Evolutionary conservation across 1,140 invertebrate genomes (phyloP).

Genomic region (Pseudomyrmex flavicornis): DNA sequence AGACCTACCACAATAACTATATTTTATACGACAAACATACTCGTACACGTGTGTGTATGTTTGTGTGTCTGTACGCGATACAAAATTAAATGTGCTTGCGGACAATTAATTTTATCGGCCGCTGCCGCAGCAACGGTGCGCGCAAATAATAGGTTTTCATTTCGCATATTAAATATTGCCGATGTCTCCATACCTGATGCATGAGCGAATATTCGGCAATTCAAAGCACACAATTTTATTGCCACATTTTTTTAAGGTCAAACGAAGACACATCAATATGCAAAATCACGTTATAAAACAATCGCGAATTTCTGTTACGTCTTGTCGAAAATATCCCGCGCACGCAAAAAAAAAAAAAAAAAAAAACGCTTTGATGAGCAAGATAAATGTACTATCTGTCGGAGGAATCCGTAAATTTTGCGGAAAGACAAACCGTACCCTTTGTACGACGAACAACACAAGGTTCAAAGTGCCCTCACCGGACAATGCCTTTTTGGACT

Average conservation of each 20-base stretch:
- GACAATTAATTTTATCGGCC: conserved; percentile 48
- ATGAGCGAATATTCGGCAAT: conserved; percentile 25
- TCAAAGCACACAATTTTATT: conserved; percentile 12
- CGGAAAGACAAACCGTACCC: conserved; percentile 10
- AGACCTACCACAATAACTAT: background rate
- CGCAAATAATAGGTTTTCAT: conserved; percentile 47
- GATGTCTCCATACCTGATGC: conserved; percentile 39
- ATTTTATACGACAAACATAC: conserved; percentile 9
- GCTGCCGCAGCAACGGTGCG: background rate
- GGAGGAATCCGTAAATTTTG: conserved; percentile 51
- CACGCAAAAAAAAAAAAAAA: background rate
- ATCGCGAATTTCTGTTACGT: background rate
- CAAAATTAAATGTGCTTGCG: conserved; percentile 47
- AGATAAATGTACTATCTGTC: conserved; percentile 53
- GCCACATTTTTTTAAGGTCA: conserved; percentile 30
- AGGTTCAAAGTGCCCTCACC: conserved; percentile 29
- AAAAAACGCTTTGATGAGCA: conserved; percentile 8
- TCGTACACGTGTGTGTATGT: background rate
- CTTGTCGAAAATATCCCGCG: background rate
- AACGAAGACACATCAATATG: background rate
- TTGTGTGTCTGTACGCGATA: background rate
- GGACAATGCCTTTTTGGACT: conserved; percentile 65
- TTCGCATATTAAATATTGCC: conserved; percentile 53
- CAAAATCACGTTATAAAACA: conserved; percentile 3
- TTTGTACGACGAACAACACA: conserved; percentile 38